Base-by-base conservation (phyloP, 1,140 invertebrate species). In the Aphaenogaster rudis region DNA sequence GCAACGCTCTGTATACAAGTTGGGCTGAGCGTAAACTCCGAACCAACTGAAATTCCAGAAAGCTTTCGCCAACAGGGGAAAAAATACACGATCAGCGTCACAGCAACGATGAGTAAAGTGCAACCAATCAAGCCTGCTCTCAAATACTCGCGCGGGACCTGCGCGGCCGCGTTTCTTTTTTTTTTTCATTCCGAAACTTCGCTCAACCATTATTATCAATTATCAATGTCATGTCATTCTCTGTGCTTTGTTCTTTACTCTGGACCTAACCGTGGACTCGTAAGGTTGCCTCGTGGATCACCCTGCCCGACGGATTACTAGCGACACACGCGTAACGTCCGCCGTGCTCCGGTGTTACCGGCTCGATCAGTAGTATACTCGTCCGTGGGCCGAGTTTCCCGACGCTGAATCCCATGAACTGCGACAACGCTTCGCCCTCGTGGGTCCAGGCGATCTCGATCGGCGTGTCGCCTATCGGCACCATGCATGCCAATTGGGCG, bases 261-360 rank as follows among this genome's bases (percentile, higher is more conserved):
- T 87, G 84, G 66, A 91, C 93, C 95, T 95, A 95, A 96, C 96
- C 96, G 93, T 96, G 96, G 91, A 97, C 96, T 93, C 95, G 91
- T 85, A 97, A 95, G 57, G 92, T 93, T 48, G 96, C 96, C 57
- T 96, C 96, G 90, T 96, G 96, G 77, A 94, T 95, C 72, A 95
- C 95, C 39, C 93, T 95, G n/a, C 97, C 97, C 57, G 97, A 97
- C 71, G 94, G 93, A 95, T 98, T 98, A 92, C 95, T 93, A 92
- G 96, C 96, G 95, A 97, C 88, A 94, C 97, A 97, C 86, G 96
- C 97, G 93, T 97, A 97, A 92, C 96, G 96, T 90, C 97, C 97
- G 86, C 93, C 94, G 87, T 96, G 96, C 64, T 94, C 94, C 50
- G 96, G 96, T 42, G 93, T 94, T 59, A 96, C 96, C 86, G 94